Percentiles rank a stretch among this genome's conserved stretches.
Conservation (phyloP, 2,888 invertebrate species). For the Folsomia manolachei region DNA sequence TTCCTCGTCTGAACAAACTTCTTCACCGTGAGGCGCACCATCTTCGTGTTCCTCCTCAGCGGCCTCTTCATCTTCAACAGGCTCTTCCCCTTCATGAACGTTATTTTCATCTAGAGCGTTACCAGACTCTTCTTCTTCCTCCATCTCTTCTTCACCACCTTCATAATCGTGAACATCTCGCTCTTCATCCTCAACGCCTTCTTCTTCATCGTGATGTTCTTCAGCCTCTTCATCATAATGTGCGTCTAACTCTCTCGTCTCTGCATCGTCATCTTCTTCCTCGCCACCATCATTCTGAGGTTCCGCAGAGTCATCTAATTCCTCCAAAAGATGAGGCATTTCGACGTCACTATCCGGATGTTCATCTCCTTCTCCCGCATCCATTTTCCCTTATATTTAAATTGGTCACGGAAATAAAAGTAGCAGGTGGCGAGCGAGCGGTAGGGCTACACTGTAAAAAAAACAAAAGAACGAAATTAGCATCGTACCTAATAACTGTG, state of each 20-base stretch:
- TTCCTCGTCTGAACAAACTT: too few relatives aligned
- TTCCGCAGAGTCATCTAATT: conserved; percentile 63
- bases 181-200: conserved; percentile 34
- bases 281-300: conserved; percentile 86
- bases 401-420: neutral
- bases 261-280: conserved; percentile 72
- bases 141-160: conserved; percentile 28
- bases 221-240: conserved; percentile 53
- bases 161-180: conserved; percentile 2
- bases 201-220: conserved; percentile 22
- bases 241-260: conserved; percentile 71
- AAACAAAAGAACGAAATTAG: neutral
- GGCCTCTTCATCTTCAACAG: conserved; percentile 7
- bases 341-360: conserved; percentile 7
- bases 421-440: neutral
- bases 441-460: too few relatives aligned
- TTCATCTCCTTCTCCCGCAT: neutral
- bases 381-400: neutral
- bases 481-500: too few relatives aligned
- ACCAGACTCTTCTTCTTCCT: too few relatives aligned
- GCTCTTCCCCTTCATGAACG: conserved; percentile 7
- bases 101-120: conserved; percentile 4
- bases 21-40: neutral
- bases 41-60: neutral
- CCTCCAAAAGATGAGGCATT: conserved; percentile 12